Evolutionary conservation across 1,140 invertebrate species (phyloP).

Genomic region (Camponotus floridanus): DNA sequence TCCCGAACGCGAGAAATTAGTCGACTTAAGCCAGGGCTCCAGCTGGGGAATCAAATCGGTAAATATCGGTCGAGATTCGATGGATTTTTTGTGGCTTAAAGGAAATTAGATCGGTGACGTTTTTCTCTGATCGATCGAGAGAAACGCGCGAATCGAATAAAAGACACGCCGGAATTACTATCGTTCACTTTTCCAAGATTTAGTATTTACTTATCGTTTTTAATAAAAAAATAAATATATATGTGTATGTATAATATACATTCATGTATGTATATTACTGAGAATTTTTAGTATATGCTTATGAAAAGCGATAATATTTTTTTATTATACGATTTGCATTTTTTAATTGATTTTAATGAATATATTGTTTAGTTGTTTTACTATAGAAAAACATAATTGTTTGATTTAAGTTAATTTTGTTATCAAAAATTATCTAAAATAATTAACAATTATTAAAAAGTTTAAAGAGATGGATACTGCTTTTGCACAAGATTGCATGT

Average conservation of each 20-base stretch:
- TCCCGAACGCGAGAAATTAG: slow-evolving; percentile 59
- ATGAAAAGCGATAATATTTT: neutral
- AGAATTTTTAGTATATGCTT: neutral
- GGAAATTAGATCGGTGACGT: slow-evolving; percentile 27
- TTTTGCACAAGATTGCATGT: neutral
- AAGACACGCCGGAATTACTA: slow-evolving; percentile 33
- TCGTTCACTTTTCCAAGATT: slow-evolving; percentile 16
- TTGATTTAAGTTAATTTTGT: neutral
- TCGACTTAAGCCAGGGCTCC: slow-evolving; percentile 55
- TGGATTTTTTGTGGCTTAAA: slow-evolving; percentile 50
- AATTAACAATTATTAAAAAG: neutral
- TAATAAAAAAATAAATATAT: neutral
- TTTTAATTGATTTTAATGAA: neutral
- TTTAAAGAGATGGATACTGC: neutral
- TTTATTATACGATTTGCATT: neutral
- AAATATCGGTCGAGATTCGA: slow-evolving; percentile 49
- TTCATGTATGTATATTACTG: neutral
- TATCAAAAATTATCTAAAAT: neutral
- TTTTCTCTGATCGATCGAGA: slow-evolving; percentile 13
- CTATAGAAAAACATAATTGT: neutral
- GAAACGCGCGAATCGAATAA: slow-evolving; percentile 49
- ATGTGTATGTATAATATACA: neutral
- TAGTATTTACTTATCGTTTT: slow-evolving; percentile 21
- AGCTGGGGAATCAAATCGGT: slow-evolving; percentile 49
- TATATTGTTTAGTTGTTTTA: neutral